Evolutionary conservation across 2,888 invertebrate genomes (phyloP).

Genomic region (Chelonus formosanus): DNA sequence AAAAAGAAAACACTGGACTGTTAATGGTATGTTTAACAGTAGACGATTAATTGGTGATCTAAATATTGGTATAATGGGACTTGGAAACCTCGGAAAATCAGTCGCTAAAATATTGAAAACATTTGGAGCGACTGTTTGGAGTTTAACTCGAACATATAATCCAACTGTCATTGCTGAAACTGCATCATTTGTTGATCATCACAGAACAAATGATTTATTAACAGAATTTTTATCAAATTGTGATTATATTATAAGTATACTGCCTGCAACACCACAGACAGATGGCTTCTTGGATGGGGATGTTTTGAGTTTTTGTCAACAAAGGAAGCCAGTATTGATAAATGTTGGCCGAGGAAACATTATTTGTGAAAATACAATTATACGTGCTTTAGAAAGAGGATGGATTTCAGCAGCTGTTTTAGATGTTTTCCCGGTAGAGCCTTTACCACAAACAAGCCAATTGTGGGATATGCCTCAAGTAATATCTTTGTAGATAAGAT

Average conservation of each 20-base stretch:
- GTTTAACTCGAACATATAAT: conserved; percentile 51
- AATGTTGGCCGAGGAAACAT: conserved; percentile 70
- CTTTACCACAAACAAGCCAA: conserved; percentile 65
- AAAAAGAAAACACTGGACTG: conserved; percentile 54
- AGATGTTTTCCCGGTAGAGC: conserved; percentile 69
- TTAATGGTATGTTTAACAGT: conserved; percentile 55
- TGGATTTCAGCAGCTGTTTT: conserved; percentile 70
- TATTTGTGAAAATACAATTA: conserved; percentile 66
- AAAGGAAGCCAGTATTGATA: conserved; percentile 67
- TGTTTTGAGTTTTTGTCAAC: conserved; percentile 65
- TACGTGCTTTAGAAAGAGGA: conserved; percentile 66
- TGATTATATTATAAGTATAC: conserved; percentile 69
- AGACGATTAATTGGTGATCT: conserved; percentile 65
- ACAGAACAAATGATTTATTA: conserved; percentile 57
- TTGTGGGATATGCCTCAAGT: conserved; percentile 69
- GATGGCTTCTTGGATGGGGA: conserved; percentile 66
- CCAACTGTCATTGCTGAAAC: conserved; percentile 32
- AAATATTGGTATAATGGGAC: conserved; percentile 68
- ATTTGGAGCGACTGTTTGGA: conserved; percentile 66
- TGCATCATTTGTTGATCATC: conserved; percentile 45
- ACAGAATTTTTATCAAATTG: conserved; percentile 63
- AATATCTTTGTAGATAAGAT: conserved; percentile 9
- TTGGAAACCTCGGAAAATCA: conserved; percentile 68
- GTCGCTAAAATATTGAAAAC: conserved; percentile 65
- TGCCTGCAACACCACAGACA: conserved; percentile 68